Conservation (phyloP, 35 echinoderm and acorn worm species). For the Lytechinus pictus region DNA sequence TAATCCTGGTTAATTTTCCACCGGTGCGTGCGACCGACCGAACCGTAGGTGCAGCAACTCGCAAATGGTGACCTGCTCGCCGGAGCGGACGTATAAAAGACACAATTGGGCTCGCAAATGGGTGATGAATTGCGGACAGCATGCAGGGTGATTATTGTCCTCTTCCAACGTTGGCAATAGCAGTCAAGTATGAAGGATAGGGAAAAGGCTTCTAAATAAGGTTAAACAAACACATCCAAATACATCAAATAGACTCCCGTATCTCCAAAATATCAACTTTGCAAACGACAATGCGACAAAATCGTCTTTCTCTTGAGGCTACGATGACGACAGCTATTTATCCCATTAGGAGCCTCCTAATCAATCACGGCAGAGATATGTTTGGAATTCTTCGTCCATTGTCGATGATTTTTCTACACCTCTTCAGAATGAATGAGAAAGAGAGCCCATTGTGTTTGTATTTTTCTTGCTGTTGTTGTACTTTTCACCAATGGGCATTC, state of each 20-base stretch:
- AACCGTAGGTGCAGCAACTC: neutral
- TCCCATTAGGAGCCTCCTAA: neutral
- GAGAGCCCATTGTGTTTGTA: neutral
- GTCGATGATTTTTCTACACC: neutral
- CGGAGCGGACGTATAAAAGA: neutral
- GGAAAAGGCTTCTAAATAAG: neutral
- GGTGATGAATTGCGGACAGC: neutral
- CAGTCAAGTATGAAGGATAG: conserved; percentile 10
- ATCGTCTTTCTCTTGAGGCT: neutral
- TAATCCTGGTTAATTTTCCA: neutral
- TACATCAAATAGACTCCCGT: neutral
- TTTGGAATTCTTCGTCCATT: neutral
- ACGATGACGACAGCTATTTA: neutral
- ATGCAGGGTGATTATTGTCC: neutral
- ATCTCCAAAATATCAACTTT: neutral
- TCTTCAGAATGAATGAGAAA: neutral
- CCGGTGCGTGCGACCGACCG: neutral
- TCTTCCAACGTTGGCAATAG: neutral
- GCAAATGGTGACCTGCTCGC: neutral
- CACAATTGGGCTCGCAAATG: neutral
- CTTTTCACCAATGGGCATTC: neutral
- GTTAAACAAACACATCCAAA: neutral
- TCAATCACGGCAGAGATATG: neutral
- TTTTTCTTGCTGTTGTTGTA: neutral
- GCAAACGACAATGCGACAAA: neutral